phyloP scores from a whole-genome alignment of 2,888 invertebrate species.

The Gisinianus flammeolus region DNA sequence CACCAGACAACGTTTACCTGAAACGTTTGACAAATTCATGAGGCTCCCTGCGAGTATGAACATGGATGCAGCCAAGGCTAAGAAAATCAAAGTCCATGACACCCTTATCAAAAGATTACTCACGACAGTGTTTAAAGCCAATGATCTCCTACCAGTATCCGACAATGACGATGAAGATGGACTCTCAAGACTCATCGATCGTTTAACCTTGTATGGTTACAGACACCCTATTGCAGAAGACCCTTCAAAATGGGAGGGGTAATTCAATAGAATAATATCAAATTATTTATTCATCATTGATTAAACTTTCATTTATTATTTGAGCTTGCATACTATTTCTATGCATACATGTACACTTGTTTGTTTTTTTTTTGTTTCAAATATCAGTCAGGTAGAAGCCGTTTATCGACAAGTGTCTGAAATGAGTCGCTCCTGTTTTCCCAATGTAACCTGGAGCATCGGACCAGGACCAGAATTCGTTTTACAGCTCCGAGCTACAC shows the following conservation, averaged over 20 bases:
- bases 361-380: background rate
- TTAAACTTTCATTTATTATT: no score
- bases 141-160: background rate
- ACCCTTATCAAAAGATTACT: background rate
- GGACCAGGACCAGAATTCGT: slow-evolving; percentile 17
- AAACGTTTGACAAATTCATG: background rate
- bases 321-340: no score
- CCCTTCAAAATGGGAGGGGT: background rate
- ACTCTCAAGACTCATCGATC: slow-evolving; percentile 18
- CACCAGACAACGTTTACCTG: background rate
- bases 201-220: slow-evolving; percentile 22
- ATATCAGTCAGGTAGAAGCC: slow-evolving; percentile 2
- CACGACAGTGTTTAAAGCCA: background rate
- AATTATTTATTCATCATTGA: no score
- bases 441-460: slow-evolving; percentile 19
- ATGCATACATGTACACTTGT: background rate
- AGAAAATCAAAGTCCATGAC: slow-evolving; percentile 14
- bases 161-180: background rate
- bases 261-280: background rate
- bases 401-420: background rate
- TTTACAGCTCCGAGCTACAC: background rate
- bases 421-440: slow-evolving; percentile 9
- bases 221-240: background rate
- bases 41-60: background rate
- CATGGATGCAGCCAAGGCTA: background rate